Evolutionary conservation across 1,140 invertebrate species (phyloP).

Genomic region (Microvelia longipes): DNA sequence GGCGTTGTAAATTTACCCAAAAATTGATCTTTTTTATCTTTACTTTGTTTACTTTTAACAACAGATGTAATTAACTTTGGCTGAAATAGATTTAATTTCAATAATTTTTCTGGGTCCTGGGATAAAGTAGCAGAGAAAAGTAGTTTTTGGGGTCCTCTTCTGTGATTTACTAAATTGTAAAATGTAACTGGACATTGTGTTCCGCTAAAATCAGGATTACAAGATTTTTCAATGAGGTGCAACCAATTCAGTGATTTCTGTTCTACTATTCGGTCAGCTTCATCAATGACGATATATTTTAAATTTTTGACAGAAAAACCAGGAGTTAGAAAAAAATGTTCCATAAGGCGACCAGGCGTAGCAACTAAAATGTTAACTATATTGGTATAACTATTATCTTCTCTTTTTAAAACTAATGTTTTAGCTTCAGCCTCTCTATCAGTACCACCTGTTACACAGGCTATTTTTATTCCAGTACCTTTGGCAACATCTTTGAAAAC

Average conservation of each 20-base stretch:
- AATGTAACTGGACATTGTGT: background rate
- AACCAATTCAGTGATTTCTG: slow-evolving; percentile 82
- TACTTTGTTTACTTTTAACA: slow-evolving; percentile 30
- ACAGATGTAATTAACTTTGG: slow-evolving; percentile 80
- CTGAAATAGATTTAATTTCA: slow-evolving; percentile 71
- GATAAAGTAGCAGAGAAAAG: slow-evolving; percentile 91
- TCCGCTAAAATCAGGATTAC: slow-evolving; percentile 4
- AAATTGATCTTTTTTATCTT: slow-evolving; percentile 8
- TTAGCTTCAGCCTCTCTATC: slow-evolving; percentile 56
- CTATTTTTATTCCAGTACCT: slow-evolving; percentile 55
- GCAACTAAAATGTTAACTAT: slow-evolving; percentile 79
- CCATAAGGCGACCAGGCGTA: slow-evolving; percentile 81
- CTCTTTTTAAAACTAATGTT: slow-evolving; percentile 9
- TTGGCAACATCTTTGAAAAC: slow-evolving; percentile 61
- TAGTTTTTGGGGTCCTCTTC: slow-evolving; percentile 60
- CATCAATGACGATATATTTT: slow-evolving; percentile 81
- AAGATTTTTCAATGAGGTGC: slow-evolving; percentile 37
- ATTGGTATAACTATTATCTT: slow-evolving; percentile 27
- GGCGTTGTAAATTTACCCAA: slow-evolving; percentile 40
- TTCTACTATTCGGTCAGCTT: slow-evolving; percentile 87
- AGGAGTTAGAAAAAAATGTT: slow-evolving; percentile 73
- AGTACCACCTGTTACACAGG: slow-evolving; percentile 48
- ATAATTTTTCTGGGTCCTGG: slow-evolving; percentile 87
- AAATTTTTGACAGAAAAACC: slow-evolving; percentile 68
- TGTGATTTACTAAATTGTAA: background rate